phyloP scores from a whole-genome alignment of 2,888 invertebrate genomes.

The Palloptera scutellata region DNA sequence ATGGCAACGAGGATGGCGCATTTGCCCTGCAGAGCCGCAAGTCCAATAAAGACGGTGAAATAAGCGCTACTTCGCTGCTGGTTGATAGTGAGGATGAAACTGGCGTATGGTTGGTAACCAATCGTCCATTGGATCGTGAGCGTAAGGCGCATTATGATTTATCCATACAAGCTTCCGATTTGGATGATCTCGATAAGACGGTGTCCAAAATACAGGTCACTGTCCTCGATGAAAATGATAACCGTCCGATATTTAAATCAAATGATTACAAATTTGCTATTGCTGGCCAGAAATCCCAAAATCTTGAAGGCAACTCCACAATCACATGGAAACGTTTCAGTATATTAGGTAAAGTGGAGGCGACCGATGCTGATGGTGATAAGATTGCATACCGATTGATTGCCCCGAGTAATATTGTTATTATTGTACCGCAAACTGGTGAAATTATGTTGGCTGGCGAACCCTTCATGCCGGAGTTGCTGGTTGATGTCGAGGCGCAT shows the following conservation, averaged over 20 bases:
- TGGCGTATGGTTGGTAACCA: conserved; percentile 79
- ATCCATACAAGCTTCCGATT: conserved; percentile 81
- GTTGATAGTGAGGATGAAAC: conserved; percentile 66
- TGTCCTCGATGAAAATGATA: conserved; percentile 90
- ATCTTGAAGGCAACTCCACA: conserved; percentile 68
- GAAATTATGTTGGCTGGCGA: conserved; percentile 85
- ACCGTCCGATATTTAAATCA: conserved; percentile 84
- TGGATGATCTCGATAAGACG: conserved; percentile 81
- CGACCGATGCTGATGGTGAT: conserved; percentile 91
- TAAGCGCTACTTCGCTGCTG: conserved; percentile 46
- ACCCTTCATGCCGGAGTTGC: conserved; percentile 70
- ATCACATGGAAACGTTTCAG: conserved; percentile 80
- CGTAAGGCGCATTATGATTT: conserved; percentile 75
- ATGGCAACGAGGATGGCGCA: conserved; percentile 77
- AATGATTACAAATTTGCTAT: conserved; percentile 80
- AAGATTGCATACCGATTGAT: conserved; percentile 86
- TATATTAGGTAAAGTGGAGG: conserved; percentile 84
- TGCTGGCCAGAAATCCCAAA: conserved; percentile 70
- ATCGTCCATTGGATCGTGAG: conserved; percentile 82
- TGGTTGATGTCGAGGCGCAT: conserved; percentile 82
- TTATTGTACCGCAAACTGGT: conserved; percentile 93
- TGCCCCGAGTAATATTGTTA: conserved; percentile 81
- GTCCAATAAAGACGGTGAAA: conserved; percentile 47
- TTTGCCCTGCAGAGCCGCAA: conserved; percentile 72
- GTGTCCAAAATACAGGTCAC: conserved; percentile 79